Conservation (phyloP, 2,113 vertebrate genomes). For the Anhinga rufa region DNA sequence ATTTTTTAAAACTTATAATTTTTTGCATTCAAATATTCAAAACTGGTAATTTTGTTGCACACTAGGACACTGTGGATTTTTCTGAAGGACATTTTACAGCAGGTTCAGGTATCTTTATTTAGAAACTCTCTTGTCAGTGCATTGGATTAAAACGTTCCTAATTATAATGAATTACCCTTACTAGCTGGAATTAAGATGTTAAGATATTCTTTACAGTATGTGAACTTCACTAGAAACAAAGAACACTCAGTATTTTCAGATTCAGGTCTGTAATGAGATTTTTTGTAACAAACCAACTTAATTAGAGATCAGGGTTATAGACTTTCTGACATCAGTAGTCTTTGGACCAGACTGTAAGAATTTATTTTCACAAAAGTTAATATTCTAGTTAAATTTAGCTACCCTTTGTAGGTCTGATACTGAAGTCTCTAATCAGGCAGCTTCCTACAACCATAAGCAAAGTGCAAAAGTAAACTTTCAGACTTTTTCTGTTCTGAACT, state of each 20-base stretch:
- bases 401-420: not conserved
- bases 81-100: not conserved
- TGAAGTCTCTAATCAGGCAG: not conserved
- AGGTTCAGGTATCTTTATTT: not conserved
- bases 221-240: not conserved
- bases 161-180: not conserved
- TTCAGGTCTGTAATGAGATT: not conserved
- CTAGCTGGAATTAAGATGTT: not conserved
- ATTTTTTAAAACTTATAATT: not conserved
- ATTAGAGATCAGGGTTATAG: not conserved
- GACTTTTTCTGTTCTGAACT: not conserved
- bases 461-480: not conserved
- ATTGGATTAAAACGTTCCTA: not conserved
- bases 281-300: not conserved
- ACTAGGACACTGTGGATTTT: not conserved
- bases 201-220: not conserved
- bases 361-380: not conserved
- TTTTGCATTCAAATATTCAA: not conserved
- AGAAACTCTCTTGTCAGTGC: not conserved
- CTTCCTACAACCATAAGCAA: not conserved
- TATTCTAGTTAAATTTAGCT: constrained; percentile 1
- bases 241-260: not conserved
- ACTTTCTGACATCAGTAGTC: not conserved
- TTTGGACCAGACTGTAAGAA: not conserved
- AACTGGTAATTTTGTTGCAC: not conserved